These are phyloP conservation scores for Chaenogobius annularis DNA, from an alignment of 2,113 vertebrate species.

Conservation along the genomic window DNA sequence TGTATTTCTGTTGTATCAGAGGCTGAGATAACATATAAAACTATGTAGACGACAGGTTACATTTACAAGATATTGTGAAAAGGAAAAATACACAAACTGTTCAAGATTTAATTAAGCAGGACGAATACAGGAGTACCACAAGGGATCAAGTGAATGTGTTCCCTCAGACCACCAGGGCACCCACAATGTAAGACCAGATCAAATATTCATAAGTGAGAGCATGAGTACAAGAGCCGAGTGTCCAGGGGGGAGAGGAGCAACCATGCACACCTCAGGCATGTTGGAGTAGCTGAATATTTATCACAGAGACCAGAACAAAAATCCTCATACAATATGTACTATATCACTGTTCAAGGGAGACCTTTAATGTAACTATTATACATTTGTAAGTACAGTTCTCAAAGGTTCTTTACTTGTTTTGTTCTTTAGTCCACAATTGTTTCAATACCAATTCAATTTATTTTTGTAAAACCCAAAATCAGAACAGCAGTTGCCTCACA, in stretches of 20 bases:
- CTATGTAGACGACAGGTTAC: background rate
- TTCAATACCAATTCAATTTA: too few species aligned
- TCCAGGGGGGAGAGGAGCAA: background rate
- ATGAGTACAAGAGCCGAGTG: background rate
- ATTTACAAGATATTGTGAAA: background rate
- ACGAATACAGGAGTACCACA: background rate
- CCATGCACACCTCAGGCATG: background rate
- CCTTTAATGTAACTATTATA: too few species aligned
- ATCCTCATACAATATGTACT: background rate
- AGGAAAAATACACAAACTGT: background rate
- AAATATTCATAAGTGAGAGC: conserved; percentile 2
- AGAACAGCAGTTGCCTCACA: too few species aligned
- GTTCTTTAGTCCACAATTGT: background rate
- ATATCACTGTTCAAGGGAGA: background rate
- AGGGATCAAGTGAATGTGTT: background rate
- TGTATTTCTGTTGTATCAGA: background rate
- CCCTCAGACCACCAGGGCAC: conserved; percentile 3
- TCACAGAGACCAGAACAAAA: background rate
- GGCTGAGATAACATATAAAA: background rate
- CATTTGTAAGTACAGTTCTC: background rate
- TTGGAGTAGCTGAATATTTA: conserved; percentile 1
- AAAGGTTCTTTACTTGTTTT: background rate
- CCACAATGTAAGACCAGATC: conserved; percentile 4
- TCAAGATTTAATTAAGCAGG: background rate
- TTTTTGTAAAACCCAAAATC: too few species aligned